Evolutionary conservation across 2,797 vertebrate species (phyloP).

Genomic region (Lacerta agilis): DNA sequence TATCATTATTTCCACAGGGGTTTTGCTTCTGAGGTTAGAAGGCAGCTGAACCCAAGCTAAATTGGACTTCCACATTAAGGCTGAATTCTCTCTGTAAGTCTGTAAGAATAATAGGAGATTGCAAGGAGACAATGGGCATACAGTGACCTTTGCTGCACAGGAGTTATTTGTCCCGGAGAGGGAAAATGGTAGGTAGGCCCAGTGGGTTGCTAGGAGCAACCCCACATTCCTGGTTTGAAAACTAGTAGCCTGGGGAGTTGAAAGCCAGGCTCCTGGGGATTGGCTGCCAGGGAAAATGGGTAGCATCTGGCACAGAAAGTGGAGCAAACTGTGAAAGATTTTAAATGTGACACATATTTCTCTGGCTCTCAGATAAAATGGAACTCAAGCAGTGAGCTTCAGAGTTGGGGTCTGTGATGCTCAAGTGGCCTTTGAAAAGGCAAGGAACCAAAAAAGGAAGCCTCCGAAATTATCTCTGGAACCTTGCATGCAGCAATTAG

Average conservation of each 20-base stretch:
- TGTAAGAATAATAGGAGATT: background rate
- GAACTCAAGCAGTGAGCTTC: background rate
- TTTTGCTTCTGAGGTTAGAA: background rate
- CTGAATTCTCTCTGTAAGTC: background rate
- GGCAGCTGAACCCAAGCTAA: background rate
- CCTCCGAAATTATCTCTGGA: background rate
- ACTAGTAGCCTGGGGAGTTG: background rate
- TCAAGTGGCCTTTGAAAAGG: background rate
- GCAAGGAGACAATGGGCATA: background rate
- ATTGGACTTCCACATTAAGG: background rate
- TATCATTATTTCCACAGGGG: background rate
- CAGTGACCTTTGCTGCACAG: background rate
- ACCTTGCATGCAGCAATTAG: too few relatives aligned
- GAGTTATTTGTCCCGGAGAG: background rate
- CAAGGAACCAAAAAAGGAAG: background rate
- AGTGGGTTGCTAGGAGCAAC: slow-evolving; percentile 14
- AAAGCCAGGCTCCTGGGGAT: background rate
- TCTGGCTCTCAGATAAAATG: background rate
- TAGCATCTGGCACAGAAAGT: background rate
- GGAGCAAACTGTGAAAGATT: background rate
- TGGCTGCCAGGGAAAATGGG: background rate
- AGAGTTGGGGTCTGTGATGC: too few relatives aligned
- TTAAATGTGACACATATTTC: background rate
- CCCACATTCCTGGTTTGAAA: background rate
- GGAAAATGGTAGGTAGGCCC: background rate